These are phyloP conservation scores for Trigoniulus corallinus DNA, from an alignment of 1,140 invertebrate genomes.

Conservation along the genomic window DNA sequence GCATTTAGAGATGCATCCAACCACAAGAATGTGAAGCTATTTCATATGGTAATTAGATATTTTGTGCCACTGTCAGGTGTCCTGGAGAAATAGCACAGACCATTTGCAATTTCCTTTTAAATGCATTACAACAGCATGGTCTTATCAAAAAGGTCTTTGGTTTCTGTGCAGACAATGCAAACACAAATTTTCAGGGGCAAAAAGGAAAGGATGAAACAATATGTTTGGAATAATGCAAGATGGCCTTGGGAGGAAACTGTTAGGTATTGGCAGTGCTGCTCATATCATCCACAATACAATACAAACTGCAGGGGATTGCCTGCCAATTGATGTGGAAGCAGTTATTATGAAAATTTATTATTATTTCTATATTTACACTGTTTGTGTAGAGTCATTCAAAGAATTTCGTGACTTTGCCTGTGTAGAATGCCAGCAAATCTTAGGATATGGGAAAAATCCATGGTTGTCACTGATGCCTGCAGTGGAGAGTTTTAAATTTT, in stretches of 20 bases:
- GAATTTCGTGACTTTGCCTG: slow-evolving; percentile 12
- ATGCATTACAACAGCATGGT: slow-evolving; percentile 4
- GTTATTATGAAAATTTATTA: slow-evolving; percentile 13
- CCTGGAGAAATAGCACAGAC: slow-evolving; percentile 8
- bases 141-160: slow-evolving; percentile 5
- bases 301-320: slow-evolving; percentile 10
- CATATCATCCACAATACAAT: too few relatives aligned
- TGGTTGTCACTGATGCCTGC: slow-evolving; percentile 11
- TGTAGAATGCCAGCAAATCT: slow-evolving; percentile 9
- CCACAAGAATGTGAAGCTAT: slow-evolving; percentile 8
- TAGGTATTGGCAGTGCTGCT: slow-evolving; percentile 9
- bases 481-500: slow-evolving; percentile 9
- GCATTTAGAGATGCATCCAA: slow-evolving; percentile 7
- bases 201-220: slow-evolving; percentile 6
- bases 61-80: slow-evolving; percentile 1
- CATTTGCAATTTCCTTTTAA: slow-evolving; percentile 6
- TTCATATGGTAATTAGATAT: slow-evolving; percentile 7
- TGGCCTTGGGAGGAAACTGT: slow-evolving; percentile 6
- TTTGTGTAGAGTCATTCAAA: slow-evolving; percentile 12
- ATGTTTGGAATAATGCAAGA: slow-evolving; percentile 6
- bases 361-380: slow-evolving; percentile 13
- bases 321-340: slow-evolving; percentile 11
- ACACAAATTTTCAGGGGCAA: slow-evolving; percentile 6
- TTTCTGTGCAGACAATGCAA: slow-evolving; percentile 11
- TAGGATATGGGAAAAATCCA: slow-evolving; percentile 14